Evolutionary conservation across 2,113 vertebrate genomes (phyloP).

Genomic region (Neofelis nebulosa): DNA sequence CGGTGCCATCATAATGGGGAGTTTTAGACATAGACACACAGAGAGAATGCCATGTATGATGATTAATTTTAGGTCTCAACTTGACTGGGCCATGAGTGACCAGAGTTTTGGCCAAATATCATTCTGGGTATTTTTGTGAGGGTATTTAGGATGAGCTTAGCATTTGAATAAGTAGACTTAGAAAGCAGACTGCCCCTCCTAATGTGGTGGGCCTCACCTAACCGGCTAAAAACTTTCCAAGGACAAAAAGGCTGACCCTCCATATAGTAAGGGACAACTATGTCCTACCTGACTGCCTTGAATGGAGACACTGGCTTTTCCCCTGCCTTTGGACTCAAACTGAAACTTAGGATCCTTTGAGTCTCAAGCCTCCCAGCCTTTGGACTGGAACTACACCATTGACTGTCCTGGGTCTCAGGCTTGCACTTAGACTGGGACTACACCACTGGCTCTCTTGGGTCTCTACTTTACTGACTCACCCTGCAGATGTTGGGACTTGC

Average conservation of each 20-base stretch:
- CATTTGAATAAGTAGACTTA: not conserved
- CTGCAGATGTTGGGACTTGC: not conserved
- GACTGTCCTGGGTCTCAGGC: not conserved
- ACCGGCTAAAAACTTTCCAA: not conserved
- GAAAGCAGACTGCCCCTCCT: not conserved
- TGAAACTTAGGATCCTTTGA: not conserved
- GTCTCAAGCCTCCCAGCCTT: not conserved
- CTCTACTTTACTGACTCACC: not conserved
- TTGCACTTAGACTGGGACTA: not conserved
- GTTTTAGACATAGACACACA: not conserved
- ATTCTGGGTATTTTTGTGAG: not conserved
- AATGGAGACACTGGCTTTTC: not conserved
- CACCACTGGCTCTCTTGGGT: not conserved
- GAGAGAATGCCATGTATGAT: not conserved
- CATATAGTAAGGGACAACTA: not conserved
- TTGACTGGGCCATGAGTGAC: not conserved
- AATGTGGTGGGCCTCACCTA: not conserved
- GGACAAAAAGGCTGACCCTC: not conserved
- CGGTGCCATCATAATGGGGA: not conserved
- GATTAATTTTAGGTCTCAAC: not conserved
- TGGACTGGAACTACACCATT: not conserved
- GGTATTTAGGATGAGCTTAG: not conserved
- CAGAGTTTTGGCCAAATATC: not conserved
- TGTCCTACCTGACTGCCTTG: not conserved
- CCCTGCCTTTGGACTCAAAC: not conserved